Evolutionary conservation across 1,140 invertebrate species (phyloP).

Genomic region (Amphibalanus amphitrite): DNA sequence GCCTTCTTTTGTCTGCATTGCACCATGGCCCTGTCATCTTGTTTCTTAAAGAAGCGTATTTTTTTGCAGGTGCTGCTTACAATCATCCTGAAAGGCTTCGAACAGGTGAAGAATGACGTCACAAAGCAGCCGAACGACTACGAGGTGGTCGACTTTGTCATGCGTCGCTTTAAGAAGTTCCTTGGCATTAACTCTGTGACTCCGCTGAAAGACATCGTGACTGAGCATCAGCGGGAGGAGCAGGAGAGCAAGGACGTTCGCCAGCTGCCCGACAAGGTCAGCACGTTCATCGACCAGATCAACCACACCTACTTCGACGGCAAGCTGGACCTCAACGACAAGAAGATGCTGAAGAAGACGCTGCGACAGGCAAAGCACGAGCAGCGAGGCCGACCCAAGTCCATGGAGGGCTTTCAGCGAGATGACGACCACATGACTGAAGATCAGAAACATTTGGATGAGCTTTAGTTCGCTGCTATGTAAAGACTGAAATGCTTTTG

Average conservation of each 20-base stretch:
- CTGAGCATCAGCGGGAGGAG: constrained; percentile 6
- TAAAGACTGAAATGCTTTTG: too few species aligned
- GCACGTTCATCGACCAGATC: constrained; percentile 26
- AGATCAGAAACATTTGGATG: neutral
- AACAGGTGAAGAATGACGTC: constrained; percentile 22
- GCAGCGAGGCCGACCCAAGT: neutral
- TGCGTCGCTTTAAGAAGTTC: constrained; percentile 19
- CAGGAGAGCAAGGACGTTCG: constrained; percentile 3
- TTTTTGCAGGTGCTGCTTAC: constrained; percentile 38
- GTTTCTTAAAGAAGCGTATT: too few species aligned
- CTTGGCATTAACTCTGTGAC: constrained; percentile 12
- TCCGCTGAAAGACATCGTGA: neutral
- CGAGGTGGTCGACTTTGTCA: constrained; percentile 23
- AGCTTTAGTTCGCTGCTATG: neutral
- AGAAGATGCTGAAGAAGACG: constrained; percentile 12
- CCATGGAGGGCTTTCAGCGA: neutral
- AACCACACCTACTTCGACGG: constrained; percentile 29
- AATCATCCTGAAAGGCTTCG: constrained; percentile 35
- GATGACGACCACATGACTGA: too few species aligned
- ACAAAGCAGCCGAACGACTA: constrained; percentile 22
- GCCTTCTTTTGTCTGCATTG: too few species aligned
- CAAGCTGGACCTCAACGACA: constrained; percentile 21
- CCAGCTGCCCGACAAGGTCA: constrained; percentile 15
- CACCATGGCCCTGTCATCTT: too few species aligned
- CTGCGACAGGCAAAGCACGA: neutral